Base-by-base conservation (phyloP, 2,113 vertebrate species). In the Epinephelus fuscoguttatus region DNA sequence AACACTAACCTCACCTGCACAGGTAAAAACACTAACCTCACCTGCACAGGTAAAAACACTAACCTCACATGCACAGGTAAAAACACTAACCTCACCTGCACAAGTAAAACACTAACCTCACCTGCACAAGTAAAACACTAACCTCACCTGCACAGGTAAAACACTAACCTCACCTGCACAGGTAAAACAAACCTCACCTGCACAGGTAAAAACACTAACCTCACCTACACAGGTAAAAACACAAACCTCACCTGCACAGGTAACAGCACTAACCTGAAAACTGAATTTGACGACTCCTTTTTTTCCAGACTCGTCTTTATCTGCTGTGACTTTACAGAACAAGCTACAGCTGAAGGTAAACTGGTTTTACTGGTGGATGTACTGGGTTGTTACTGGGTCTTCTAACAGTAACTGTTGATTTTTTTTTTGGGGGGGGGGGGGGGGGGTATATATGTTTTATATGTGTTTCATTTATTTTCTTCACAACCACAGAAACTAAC, bases 291-390 rank as follows among this genome's bases (percentile, higher is more conserved):
- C 4, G 25, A 30, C 10, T 53, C 19, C 19, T 23, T 60, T 47
- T 56, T 27, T 57, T 37, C 4, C 45, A 89, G 89, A 21, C 62
- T 88, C 4, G 0, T 70, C 18, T 47, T 72, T 0, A 40, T 70
- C 18, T 57, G 50, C 23, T 68, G 55, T 11, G 3, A 50, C 11
- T 9, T 61, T 23, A 57, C 60, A 21, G 47, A 40, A 13, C n/a
- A 17, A 63, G 5, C 3, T n/a, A 8, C 57, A 57, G 7, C 64
- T 59, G 42, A 78, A 81, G 84, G 84, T 88, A 50, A 88, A 53
- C 17, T 60, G 45, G 8, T 40, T 47, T 53, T 42, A 42, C 13
- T 66, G n/a, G 63, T 25, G 5, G n/a, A 1, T 40, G 17, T 9
- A 49, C 47, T 49, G 45, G 45, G 45, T 4, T 14, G 47, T 49